Base-by-base conservation (phyloP, 1,140 invertebrate species). In the Dufourea novaeangliae region DNA sequence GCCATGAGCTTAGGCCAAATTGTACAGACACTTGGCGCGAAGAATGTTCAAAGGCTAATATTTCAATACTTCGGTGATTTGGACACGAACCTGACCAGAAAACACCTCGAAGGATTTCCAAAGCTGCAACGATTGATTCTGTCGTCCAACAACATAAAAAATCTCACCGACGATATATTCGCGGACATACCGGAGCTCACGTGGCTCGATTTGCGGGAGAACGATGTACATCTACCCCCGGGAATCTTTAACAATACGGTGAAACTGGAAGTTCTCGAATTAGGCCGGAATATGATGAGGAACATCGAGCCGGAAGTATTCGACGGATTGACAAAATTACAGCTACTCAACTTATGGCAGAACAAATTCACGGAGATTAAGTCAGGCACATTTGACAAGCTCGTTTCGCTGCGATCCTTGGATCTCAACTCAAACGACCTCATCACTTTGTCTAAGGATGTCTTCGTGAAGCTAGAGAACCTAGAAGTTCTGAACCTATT, bases 361-460 rank as follows among this genome's bases (percentile, higher is more conserved):
- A 96, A 95, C 82, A 92, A 93, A 72, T 89, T 96, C 62, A 92
- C 91, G 17, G 93, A 93, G 86, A 90, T 95, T 8, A 92, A 93
- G 0, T 90, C 93, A 61, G 92, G 94, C 52, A 91, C 93, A 62
- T 95, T 96, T 74, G 91, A 93, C 39, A 93, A 94, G 25, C 91
- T 95, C 8, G 85, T 92, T 27, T 93, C 94, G 7, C 87, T 96
- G 14, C 89, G 93, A 82, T 93, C 93, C 83, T 90, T 96, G 68
- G 95, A 95, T 88, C 79, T 96, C 25, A 94, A 93, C 80, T 91
- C 90, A 10, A 96, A 96, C 86, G 90, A 93, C n/a, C 90, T 96
- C 67, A 93, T 93, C 32, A 90, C 92, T 32, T 90, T 96, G 50
- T 91, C 93, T 3, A 84, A 91, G 5, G 92, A 94, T 70, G 90